Conservation (phyloP, 2,888 invertebrate species). For the Brenthis hecate region DNA sequence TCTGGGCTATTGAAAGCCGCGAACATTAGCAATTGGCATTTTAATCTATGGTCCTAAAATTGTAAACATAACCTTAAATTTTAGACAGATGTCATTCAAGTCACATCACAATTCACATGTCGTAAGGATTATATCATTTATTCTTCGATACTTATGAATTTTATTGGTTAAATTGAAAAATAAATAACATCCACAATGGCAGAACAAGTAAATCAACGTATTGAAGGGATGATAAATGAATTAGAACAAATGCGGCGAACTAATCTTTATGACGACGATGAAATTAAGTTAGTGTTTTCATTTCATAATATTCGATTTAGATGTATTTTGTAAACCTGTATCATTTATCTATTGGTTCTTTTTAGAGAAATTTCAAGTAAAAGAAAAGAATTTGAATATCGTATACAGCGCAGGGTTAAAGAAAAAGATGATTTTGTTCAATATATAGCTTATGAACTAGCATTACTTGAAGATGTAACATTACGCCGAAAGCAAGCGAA, state of each 20-base stretch:
- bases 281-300: slow-evolving; percentile 83
- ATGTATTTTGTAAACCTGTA: neutral
- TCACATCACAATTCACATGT: too few species aligned
- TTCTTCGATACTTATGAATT: neutral
- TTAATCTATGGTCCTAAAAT: too few species aligned
- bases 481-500: slow-evolving; percentile 82
- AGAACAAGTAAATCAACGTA: slow-evolving; percentile 89
- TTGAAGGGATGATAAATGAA: slow-evolving; percentile 90
- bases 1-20: too few species aligned
- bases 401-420: slow-evolving; percentile 85
- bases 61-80: slow-evolving; percentile 21
- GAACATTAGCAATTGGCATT: too few species aligned
- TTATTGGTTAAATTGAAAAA: slow-evolving; percentile 2
- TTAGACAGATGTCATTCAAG: too few species aligned
- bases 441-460: slow-evolving; percentile 87
- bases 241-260: slow-evolving; percentile 90
- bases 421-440: slow-evolving; percentile 86
- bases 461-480: slow-evolving; percentile 85
- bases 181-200: slow-evolving; percentile 82
- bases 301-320: neutral
- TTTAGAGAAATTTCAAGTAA: slow-evolving; percentile 85
- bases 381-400: slow-evolving; percentile 87
- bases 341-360: slow-evolving; percentile 1
- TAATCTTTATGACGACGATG: slow-evolving; percentile 86
- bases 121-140: neutral